phyloP scores from a whole-genome alignment of 1,140 invertebrate species.

The Vollenhovia emeryi region DNA sequence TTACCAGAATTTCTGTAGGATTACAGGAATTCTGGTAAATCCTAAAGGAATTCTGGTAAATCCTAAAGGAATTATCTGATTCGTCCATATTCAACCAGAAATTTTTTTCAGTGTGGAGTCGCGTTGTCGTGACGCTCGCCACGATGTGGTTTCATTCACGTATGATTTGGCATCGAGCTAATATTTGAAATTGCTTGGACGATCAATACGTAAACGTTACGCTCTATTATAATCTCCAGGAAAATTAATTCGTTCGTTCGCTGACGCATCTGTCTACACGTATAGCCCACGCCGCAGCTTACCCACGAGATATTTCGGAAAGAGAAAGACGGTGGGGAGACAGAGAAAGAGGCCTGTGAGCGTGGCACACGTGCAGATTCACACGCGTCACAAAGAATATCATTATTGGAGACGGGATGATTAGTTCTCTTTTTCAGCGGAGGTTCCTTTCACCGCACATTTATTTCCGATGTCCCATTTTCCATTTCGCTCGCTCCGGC shows the following conservation, averaged over 20 bases:
- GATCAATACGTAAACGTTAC: background rate
- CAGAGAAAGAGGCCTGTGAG: background rate
- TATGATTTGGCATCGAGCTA: background rate
- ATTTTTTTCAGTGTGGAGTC: no score
- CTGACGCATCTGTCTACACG: background rate
- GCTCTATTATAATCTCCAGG: background rate
- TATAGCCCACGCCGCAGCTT: no score
- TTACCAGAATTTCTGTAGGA: no score
- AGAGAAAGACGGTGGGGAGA: background rate
- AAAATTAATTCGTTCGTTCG: background rate
- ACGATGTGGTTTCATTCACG: background rate
- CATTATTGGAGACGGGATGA: slow-evolving; percentile 29
- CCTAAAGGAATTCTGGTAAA: no score
- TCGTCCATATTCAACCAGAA: no score
- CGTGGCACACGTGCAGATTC: background rate
- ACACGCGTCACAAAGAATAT: slow-evolving; percentile 39
- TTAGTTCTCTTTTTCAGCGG: slow-evolving; percentile 35
- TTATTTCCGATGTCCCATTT: slow-evolving; percentile 65
- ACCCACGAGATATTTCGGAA: background rate
- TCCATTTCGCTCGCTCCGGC: slow-evolving; percentile 54
- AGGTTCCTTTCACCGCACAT: slow-evolving; percentile 29
- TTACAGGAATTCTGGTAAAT: no score
- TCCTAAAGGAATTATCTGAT: no score
- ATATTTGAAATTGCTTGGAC: background rate
- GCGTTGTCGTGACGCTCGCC: background rate